Evolutionary conservation across 2,888 invertebrate genomes (phyloP).

Genomic region (Rhagonycha lutea): DNA sequence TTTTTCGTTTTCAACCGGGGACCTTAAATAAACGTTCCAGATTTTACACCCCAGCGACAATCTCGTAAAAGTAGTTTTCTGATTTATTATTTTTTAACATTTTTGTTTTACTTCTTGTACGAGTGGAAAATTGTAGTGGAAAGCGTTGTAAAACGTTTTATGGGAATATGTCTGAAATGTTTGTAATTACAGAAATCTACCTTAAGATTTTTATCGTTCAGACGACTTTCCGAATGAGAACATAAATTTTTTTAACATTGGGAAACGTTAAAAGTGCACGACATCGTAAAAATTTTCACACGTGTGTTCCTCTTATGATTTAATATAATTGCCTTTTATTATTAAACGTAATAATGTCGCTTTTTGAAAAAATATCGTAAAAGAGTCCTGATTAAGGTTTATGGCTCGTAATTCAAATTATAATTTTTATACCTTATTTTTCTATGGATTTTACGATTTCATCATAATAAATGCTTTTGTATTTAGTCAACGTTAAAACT

Average conservation of each 20-base stretch:
- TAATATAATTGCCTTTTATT: conserved; percentile 24
- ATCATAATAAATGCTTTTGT: not conserved
- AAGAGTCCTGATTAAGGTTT: not conserved
- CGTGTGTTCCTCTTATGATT: conserved; percentile 17
- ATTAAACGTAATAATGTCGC: conserved; percentile 15
- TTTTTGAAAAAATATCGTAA: not conserved
- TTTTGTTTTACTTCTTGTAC: not conserved
- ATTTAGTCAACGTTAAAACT: not conserved
- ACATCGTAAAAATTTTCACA: conserved; percentile 30
- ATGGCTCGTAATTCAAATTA: not conserved
- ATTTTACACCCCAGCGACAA: not conserved
- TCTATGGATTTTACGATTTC: not conserved
- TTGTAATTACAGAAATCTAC: not conserved
- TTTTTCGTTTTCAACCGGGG: not conserved
- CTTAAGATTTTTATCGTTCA: not conserved
- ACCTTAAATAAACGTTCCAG: not conserved
- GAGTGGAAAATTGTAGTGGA: not conserved
- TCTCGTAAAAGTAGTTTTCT: not conserved
- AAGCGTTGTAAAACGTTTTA: not conserved
- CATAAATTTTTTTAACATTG: conserved; percentile 14
- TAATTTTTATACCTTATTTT: not conserved
- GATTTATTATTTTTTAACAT: not conserved
- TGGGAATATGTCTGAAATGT: not conserved
- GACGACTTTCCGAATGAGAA: not conserved
- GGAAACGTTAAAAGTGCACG: conserved; percentile 26